These are phyloP conservation scores for Lophius piscatorius DNA, from an alignment of 2,113 vertebrate species.

Conservation along the genomic window DNA sequence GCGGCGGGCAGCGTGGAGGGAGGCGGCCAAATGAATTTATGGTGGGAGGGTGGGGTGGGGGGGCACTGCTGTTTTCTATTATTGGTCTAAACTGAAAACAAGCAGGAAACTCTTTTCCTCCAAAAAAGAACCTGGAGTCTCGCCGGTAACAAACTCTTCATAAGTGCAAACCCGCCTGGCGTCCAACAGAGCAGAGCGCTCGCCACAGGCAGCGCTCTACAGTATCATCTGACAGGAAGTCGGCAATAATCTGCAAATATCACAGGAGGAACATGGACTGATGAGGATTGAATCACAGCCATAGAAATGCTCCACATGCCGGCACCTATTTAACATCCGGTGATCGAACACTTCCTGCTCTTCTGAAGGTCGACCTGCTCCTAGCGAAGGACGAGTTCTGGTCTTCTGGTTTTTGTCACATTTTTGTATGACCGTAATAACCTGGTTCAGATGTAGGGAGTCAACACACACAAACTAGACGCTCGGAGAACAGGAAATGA, in stretches of 20 bases:
- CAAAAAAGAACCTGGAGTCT: slow-evolving; percentile 9
- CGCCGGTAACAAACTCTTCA: neutral
- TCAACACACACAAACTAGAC: no score
- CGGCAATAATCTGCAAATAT: slow-evolving; percentile 47
- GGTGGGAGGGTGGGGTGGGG: neutral
- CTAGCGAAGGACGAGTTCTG: no score
- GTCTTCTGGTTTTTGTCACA: no score
- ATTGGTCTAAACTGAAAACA: slow-evolving; percentile 22
- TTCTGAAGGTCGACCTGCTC: no score
- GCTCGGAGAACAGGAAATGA: no score
- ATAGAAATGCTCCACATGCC: neutral
- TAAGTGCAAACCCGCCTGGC: slow-evolving; percentile 7
- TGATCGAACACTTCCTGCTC: no score
- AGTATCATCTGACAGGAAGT: slow-evolving; percentile 38
- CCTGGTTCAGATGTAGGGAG: neutral
- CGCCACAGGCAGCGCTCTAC: no score
- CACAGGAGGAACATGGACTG: neutral
- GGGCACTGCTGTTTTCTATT: slow-evolving; percentile 18
- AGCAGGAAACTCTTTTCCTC: slow-evolving; percentile 24
- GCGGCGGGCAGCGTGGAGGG: neutral
- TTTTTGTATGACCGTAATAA: no score
- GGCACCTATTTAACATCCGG: neutral
- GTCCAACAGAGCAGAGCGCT: no score
- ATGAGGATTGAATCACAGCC: slow-evolving; percentile 8
- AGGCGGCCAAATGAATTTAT: slow-evolving; percentile 24